Conservation (phyloP, 2,797 vertebrate species). For the Diceros bicornis region DNA sequence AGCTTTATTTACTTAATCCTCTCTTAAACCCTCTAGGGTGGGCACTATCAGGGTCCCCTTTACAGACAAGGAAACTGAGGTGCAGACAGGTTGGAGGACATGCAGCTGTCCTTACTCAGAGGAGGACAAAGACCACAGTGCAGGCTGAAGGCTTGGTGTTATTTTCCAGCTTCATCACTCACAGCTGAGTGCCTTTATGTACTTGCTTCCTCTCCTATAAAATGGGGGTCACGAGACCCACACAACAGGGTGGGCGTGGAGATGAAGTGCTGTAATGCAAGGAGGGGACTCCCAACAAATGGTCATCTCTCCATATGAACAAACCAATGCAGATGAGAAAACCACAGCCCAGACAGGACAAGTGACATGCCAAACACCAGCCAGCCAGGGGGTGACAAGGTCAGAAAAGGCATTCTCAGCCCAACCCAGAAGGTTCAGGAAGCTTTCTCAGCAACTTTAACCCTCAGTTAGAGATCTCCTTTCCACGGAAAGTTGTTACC, state of each 20-base stretch:
- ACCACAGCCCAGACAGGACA: not conserved
- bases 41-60: not conserved
- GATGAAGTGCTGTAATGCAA: not conserved
- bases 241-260: accelerated
- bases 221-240: too few species aligned
- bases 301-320: accelerated
- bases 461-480: too few species aligned
- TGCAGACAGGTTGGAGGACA: not conserved
- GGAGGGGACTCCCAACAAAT: not conserved
- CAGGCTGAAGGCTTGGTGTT: not conserved
- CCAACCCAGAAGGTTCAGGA: not conserved
- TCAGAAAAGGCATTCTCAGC: accelerated
- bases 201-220: too few species aligned
- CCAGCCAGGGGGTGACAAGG: accelerated
- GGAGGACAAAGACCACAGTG: not conserved
- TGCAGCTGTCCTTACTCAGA: not conserved
- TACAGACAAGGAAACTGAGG: not conserved
- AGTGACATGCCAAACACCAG: accelerated
- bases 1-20: not conserved
- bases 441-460: not conserved
- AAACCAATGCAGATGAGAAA: not conserved
- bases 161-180: not conserved
- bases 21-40: too few species aligned
- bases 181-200: not conserved
- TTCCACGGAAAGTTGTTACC: not conserved